A percentile compares a stretch with the other conserved stretches of the same genome.
Evolutionary conservation across 2,888 invertebrate species (phyloP).

Genomic region (Hesperia comma): DNA sequence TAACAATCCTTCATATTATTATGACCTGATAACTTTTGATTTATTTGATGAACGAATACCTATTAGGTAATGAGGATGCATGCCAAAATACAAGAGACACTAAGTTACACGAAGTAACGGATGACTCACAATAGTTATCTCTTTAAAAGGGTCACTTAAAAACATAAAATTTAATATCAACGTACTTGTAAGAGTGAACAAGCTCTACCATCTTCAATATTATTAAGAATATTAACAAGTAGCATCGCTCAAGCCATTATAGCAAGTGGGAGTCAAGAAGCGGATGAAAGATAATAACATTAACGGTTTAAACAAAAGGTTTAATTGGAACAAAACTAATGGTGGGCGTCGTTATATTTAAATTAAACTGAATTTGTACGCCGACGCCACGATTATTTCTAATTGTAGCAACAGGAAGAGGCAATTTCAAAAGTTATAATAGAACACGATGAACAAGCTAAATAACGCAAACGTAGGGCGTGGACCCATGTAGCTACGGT

Average conservation of each 20-base stretch:
- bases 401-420: slow-evolving; percentile 19
- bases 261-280: not conserved
- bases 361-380: slow-evolving; percentile 10
- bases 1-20: too few relatives aligned
- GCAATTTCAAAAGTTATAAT: slow-evolving; percentile 13
- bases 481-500: too few relatives aligned
- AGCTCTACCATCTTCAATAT: not conserved
- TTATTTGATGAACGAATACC: too few relatives aligned
- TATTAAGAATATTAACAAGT: not conserved
- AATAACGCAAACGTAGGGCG: too few relatives aligned
- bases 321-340: slow-evolving; percentile 13
- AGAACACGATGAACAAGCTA: slow-evolving; percentile 1
- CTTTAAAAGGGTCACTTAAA: too few relatives aligned
- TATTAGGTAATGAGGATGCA: too few relatives aligned
- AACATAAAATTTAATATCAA: too few relatives aligned
- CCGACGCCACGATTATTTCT: slow-evolving; percentile 10
- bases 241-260: not conserved
- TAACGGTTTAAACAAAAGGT: slow-evolving; percentile 8
- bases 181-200: too few relatives aligned
- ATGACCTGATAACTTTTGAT: too few relatives aligned
- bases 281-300: not conserved
- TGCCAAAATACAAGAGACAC: too few relatives aligned
- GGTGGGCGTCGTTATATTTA: slow-evolving; percentile 13
- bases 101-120: too few relatives aligned
- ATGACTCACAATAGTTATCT: too few relatives aligned